Base-by-base conservation (phyloP, 1,140 invertebrate species). In the Helicoverpa armigera region DNA sequence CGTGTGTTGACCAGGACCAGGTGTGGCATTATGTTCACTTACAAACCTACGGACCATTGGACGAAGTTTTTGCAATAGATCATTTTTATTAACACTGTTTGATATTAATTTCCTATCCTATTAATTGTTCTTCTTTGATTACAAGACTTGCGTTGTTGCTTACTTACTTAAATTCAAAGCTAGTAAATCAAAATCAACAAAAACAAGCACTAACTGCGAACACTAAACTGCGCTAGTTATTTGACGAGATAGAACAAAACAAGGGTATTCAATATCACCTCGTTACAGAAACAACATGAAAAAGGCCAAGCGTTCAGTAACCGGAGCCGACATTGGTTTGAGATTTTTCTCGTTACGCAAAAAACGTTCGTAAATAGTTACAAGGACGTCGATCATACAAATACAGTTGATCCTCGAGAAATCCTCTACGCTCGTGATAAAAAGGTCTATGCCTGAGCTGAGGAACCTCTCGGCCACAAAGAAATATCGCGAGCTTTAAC, bases 381-480 rank as follows among this genome's bases (percentile, higher is more conserved):
- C 56, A 58, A 58, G 56, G 16, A 58, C 56, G 14, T 58, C 18
- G 56, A 58, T 58, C 56, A 58, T 58, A 58, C 56, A 58, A 58
- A 58, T 16, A 58, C 56, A 58, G 56, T 58, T 58, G 56, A 58
- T 58, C 56, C 56, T 58, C 11, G 16, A 58, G 56, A 58, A 58
- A 58, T 58, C 56, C 56, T 58, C 18, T 16, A 58, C 16, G 16
- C 18, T 58, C 16, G 56, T 58, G 56, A 58, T 58, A 58, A 58
- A 58, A 58, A 58, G 16, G 56, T 58, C 56, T 58, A n/a, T 7
- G 18, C 56, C 56, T 58, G 4, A 58, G 56, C 14, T 18, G 3
- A 18, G 56, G 14, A 18, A 58, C n/a, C 56, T 58, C 56, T 58
- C n/a, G 16, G 10, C 4, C 18, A 58, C 56, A 58, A 58, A 58